These are phyloP conservation scores for Macaria notata DNA, from an alignment of 2,888 invertebrate genomes.

Conservation along the genomic window DNA sequence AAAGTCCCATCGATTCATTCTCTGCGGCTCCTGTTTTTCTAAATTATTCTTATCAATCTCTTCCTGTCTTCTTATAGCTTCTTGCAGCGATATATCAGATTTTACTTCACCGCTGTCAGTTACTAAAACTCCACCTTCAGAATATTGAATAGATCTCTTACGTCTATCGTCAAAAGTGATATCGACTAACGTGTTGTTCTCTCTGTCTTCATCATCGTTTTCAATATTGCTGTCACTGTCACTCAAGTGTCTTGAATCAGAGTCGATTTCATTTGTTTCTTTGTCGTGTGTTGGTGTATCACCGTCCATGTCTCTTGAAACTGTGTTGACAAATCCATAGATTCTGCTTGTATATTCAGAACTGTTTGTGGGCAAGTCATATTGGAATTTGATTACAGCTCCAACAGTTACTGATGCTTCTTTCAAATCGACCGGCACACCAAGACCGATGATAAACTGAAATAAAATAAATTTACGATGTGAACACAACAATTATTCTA, in stretches of 20 bases:
- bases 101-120: conserved; percentile 41
- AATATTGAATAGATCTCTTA: conserved; percentile 57
- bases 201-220: conserved; percentile 39
- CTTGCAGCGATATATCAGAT: conserved; percentile 62
- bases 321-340: conserved; percentile 67
- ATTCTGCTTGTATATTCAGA: conserved; percentile 80
- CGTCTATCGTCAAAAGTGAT: conserved; percentile 65
- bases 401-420: conserved; percentile 84
- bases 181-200: conserved; percentile 66
- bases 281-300: conserved; percentile 38
- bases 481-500: no score
- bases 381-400: conserved; percentile 86
- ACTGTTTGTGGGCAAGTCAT: conserved; percentile 84
- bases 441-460: conserved; percentile 86
- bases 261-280: conserved; percentile 38
- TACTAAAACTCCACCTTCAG: conserved; percentile 61
- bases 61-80: conserved; percentile 77
- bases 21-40: conserved; percentile 58
- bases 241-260: conserved; percentile 40
- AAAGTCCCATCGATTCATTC: conserved; percentile 84
- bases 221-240: conserved; percentile 34
- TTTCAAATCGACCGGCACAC: conserved; percentile 84
- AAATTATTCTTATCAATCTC: conserved; percentile 60
- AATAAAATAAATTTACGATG: conserved; percentile 38
- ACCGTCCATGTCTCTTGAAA: conserved; percentile 68